These are phyloP conservation scores for Parnassius orleans DNA, from an alignment of 2,888 invertebrate genomes.

Conservation along the genomic window DNA sequence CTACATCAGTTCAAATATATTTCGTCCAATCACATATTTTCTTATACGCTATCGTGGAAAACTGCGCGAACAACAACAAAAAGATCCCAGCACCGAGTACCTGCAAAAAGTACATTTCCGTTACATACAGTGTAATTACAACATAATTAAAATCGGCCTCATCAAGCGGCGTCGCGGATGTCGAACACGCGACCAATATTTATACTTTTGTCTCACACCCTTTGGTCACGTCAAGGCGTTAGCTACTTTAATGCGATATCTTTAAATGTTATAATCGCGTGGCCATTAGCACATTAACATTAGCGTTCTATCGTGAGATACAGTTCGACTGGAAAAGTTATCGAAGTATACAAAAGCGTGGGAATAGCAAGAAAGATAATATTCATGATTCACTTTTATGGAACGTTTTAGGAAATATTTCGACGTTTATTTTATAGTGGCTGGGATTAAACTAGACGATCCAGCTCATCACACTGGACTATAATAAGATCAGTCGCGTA, in stretches of 20 bases:
- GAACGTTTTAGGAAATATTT: conserved; percentile 1
- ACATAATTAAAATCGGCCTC: conserved; percentile 12
- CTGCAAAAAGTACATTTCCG: not conserved
- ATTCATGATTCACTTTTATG: conserved; percentile 7
- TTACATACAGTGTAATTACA: conserved; percentile 14
- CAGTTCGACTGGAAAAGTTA: conserved; percentile 17
- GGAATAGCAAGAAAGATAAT: conserved; percentile 18
- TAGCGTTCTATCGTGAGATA: conserved; percentile 21
- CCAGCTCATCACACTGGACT: too few relatives aligned
- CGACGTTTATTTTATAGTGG: too few relatives aligned
- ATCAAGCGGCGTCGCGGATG: conserved; percentile 16
- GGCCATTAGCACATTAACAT: conserved; percentile 17
- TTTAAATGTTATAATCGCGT: conserved; percentile 16
- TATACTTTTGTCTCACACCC: conserved; percentile 12
- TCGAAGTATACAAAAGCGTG: conserved; percentile 22
- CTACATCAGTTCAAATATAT: too few relatives aligned
- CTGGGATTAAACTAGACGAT: too few relatives aligned
- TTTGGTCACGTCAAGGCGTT: not conserved
- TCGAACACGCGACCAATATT: conserved; percentile 20
- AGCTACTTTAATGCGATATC: conserved; percentile 3
- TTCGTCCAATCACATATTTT: too few relatives aligned
- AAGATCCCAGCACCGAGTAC: too few relatives aligned
- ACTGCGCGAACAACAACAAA: too few relatives aligned
- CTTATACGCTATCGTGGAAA: too few relatives aligned
- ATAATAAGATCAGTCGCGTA: too few relatives aligned